Base-by-base conservation (phyloP, 2,797 vertebrate species). In the Acrossocheilus wenchowensis region DNA sequence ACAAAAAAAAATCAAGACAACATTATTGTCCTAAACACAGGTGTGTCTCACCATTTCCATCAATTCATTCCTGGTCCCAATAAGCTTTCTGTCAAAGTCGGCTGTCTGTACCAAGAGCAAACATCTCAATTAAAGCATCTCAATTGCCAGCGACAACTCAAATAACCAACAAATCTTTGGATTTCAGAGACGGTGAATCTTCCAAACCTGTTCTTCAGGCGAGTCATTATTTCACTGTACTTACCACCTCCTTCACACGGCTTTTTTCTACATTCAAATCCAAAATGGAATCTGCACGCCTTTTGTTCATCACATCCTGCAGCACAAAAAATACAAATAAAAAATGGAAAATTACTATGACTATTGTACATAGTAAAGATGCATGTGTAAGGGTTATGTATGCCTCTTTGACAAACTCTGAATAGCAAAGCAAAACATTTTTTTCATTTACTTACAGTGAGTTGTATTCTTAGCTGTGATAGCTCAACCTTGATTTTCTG, bases 401-500 rank as follows among this genome's bases (percentile, higher is more conserved):
- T 39, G 39, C 34, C 17, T 39, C 66, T 19, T 19, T 69, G 34
- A 39, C 19, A 5, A 43, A 30, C 69, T 89, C 57, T 39, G 6
- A 78, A 78, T 39, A 57, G 34, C 52, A 78, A 78, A 78, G 34
- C 6, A 34, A 81, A 14, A 36, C 7, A 52, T 30, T 14, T 6
- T 10, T 30, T 43, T 34, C 1, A 69, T 78, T 9, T 23, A 95
- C 98, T 97, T 95, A 99, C 98, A 93, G 87, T 92, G 81, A 98
- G 92, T 86, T 97, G 97, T 79, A 96, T 95, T 89, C 96, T 97
- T 90, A 99, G 91, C 90, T 97, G 96, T 66, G 94, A 91, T 23
- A 99, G 93, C 89, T 99, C 96, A 90, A 97, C 95, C 92, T 97
- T 97, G 83, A 99, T 94, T 96, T 98, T 99, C 98, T 98, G 88